phyloP scores from a whole-genome alignment of 2,797 vertebrate genomes.

The Ciconia nigra region DNA sequence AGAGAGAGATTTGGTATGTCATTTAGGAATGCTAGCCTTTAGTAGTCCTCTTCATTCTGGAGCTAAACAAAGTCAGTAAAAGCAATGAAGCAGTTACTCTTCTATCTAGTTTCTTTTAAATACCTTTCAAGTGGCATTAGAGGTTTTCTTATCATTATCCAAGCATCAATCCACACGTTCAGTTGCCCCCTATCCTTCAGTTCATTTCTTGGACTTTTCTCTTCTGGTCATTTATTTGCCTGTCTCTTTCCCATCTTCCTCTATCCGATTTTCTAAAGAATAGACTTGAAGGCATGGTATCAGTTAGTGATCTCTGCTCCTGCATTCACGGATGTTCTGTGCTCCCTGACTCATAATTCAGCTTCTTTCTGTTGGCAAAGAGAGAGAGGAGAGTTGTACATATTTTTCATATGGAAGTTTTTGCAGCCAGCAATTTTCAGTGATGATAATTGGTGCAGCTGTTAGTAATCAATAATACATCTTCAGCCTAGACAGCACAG shows the following conservation, averaged over 20 bases:
- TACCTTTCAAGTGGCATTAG: background rate
- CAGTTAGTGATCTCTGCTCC: background rate
- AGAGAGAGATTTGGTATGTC: background rate
- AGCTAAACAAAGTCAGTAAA: background rate
- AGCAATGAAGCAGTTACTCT: background rate
- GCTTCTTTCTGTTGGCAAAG: background rate
- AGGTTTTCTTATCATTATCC: background rate
- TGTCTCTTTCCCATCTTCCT: background rate
- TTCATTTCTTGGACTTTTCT: background rate
- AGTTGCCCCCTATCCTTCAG: background rate
- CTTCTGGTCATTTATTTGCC: background rate
- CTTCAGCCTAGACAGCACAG: background rate
- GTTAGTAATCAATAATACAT: slow-evolving; percentile 15
- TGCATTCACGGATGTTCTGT: background rate
- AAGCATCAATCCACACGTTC: background rate
- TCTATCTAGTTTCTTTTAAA: background rate
- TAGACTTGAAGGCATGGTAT: background rate
- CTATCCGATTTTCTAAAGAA: background rate
- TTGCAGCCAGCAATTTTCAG: background rate
- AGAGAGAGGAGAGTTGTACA: background rate
- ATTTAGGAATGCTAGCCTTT: background rate
- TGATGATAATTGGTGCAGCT: background rate
- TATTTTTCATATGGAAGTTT: slow-evolving; percentile 31
- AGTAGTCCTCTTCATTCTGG: background rate
- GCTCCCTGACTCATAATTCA: background rate